Evolutionary conservation across 2,113 vertebrate species (phyloP).

Genomic region (Calypte anna): DNA sequence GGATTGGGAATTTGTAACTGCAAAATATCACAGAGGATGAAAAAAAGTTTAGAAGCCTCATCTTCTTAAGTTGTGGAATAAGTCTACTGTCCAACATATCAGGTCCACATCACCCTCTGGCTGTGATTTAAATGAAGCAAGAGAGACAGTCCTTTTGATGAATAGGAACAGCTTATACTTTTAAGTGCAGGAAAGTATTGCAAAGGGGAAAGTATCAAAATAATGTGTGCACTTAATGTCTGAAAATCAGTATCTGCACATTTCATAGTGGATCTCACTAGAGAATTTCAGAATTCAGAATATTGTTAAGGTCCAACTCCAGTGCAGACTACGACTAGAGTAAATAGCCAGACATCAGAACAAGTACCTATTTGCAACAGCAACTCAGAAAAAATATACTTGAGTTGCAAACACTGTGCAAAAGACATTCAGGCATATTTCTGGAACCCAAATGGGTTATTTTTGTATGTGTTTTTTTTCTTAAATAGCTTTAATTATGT

Average conservation of each 20-base stretch:
- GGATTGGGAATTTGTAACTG: background rate
- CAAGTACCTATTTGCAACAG: background rate
- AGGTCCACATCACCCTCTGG: background rate
- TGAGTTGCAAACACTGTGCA: background rate
- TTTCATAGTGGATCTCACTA: background rate
- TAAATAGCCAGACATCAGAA: background rate
- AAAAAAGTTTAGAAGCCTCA: background rate
- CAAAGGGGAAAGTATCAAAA: background rate
- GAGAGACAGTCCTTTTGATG: background rate
- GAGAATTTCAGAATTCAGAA: background rate
- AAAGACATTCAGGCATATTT: background rate
- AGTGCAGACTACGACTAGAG: background rate
- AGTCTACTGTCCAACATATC: background rate
- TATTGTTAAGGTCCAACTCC: background rate
- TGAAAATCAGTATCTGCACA: background rate
- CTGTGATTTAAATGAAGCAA: background rate
- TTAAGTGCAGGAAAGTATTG: background rate
- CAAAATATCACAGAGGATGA: background rate
- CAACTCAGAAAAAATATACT: background rate
- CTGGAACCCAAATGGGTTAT: background rate
- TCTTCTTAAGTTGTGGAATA: background rate
- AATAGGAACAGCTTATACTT: background rate
- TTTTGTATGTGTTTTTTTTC: background rate
- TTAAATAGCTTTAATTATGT: conserved; percentile 10
- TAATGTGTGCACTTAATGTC: background rate